These are phyloP conservation scores for Spicauda simplicius DNA, from an alignment of 2,888 invertebrate species.

Conservation along the genomic window DNA sequence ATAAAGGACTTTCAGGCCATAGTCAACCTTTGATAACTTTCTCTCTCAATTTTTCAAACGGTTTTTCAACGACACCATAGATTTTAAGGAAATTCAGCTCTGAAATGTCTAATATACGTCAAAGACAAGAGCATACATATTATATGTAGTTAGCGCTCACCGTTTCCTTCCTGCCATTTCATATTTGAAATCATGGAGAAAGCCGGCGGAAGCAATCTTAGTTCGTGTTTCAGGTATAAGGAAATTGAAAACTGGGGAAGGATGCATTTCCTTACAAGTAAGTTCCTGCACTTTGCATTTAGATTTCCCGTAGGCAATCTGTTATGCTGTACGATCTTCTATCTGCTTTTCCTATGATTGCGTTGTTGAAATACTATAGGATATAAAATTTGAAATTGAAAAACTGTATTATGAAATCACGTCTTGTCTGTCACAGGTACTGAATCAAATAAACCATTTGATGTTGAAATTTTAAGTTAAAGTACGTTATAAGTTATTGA, in stretches of 20 bases:
- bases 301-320: slow-evolving; percentile 15
- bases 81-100: no score
- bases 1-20: no score
- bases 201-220: slow-evolving; percentile 20
- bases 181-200: background rate
- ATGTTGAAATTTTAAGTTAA: no score
- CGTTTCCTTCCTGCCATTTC: slow-evolving; percentile 1
- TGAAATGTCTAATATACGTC: no score
- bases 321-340: background rate
- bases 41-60: no score
- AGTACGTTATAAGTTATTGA: no score
- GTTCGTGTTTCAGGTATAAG: slow-evolving; percentile 16
- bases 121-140: background rate
- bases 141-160: background rate
- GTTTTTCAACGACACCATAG: background rate
- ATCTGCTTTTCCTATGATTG: background rate
- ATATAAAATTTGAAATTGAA: background rate
- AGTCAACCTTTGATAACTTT: no score
- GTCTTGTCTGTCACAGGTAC: background rate
- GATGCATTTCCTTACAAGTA: slow-evolving; percentile 24
- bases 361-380: background rate
- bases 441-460: no score
- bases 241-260: slow-evolving; percentile 28
- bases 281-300: slow-evolving; percentile 16
- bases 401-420: background rate